Percentiles rank a stretch among this genome's conserved stretches.
Evolutionary conservation across 2,888 invertebrate species (phyloP).

Genomic region (Torymus tubicola): DNA sequence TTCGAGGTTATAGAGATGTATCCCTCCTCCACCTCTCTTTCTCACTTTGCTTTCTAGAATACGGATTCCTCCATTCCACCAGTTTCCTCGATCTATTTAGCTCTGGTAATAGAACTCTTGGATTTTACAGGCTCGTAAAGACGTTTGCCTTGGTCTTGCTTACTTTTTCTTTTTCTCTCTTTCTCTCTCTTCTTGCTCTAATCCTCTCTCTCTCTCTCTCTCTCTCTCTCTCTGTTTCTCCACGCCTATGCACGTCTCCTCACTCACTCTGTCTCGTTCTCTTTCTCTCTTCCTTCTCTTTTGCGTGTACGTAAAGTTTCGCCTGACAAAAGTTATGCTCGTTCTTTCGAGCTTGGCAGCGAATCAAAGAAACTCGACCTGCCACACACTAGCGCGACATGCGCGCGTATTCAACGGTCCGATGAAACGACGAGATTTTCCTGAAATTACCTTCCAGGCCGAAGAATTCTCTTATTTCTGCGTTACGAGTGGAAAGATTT

Average conservation of each 20-base stretch:
- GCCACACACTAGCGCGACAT: not conserved
- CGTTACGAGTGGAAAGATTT: not conserved
- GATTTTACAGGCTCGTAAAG: constrained; percentile 19
- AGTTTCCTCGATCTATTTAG: constrained; percentile 17
- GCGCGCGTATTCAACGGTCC: not conserved
- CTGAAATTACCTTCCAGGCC: not conserved
- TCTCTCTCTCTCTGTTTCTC: not conserved
- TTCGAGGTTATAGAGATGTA: too few species aligned
- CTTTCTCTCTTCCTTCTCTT: not conserved
- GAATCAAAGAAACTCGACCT: constrained; percentile 5
- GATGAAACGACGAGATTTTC: constrained; percentile 5
- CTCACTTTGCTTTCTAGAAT: not conserved
- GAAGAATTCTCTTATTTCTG: not conserved
- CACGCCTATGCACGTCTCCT: not conserved
- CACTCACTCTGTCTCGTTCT: not conserved
- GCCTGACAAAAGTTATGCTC: not conserved
- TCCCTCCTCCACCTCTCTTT: not conserved
- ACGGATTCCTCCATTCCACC: constrained; percentile 6
- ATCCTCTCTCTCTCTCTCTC: not conserved
- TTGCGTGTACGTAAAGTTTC: not conserved
- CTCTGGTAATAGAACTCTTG: constrained; percentile 12
- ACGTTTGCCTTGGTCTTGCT: constrained; percentile 2
- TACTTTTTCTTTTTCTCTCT: not conserved
- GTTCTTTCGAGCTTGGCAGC: constrained; percentile 1
- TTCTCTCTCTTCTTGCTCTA: not conserved